Percentiles rank a stretch among this genome's conserved stretches.
These are phyloP conservation scores for Pheosia gnoma DNA, from an alignment of 2,888 invertebrate species.

Conservation along the genomic window DNA sequence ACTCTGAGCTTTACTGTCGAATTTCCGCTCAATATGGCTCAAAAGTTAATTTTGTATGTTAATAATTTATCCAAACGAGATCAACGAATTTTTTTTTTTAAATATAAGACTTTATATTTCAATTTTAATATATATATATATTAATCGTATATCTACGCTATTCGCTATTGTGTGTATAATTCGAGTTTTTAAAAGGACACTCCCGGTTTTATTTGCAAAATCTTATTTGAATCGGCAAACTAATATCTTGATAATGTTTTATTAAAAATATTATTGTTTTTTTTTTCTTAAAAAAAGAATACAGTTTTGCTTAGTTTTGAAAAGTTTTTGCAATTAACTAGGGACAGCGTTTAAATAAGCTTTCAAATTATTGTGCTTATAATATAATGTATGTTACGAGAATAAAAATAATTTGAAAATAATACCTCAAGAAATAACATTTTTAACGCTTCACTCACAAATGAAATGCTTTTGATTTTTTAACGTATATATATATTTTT, in stretches of 20 bases:
- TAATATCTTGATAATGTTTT: neutral
- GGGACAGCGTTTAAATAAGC: constrained; percentile 12
- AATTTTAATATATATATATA: constrained; percentile 42
- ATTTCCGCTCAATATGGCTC: constrained; percentile 48
- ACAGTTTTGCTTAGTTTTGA: neutral
- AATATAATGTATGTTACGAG: constrained; percentile 53
- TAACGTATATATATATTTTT: constrained; percentile 7
- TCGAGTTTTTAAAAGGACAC: constrained; percentile 23
- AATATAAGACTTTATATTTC: constrained; percentile 33
- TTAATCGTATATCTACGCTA: constrained; percentile 37
- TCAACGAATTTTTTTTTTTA: constrained; percentile 43
- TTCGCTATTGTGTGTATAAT: constrained; percentile 45
- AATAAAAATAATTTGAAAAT: constrained; percentile 53
- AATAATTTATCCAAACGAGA: constrained; percentile 23
- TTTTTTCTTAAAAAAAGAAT: neutral
- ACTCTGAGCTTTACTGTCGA: constrained; percentile 8
- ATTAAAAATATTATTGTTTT: neutral
- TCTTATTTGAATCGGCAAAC: constrained; percentile 7
- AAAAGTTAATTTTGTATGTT: constrained; percentile 26
- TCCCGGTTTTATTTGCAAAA: constrained; percentile 27
- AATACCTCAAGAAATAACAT: constrained; percentile 43
- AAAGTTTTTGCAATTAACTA: neutral
- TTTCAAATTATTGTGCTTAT: constrained; percentile 59
- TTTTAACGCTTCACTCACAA: constrained; percentile 53
- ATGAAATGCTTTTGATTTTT: constrained; percentile 76